Evolutionary conservation across 2,797 vertebrate genomes (phyloP).

Genomic region (Heliangelus exortis): DNA sequence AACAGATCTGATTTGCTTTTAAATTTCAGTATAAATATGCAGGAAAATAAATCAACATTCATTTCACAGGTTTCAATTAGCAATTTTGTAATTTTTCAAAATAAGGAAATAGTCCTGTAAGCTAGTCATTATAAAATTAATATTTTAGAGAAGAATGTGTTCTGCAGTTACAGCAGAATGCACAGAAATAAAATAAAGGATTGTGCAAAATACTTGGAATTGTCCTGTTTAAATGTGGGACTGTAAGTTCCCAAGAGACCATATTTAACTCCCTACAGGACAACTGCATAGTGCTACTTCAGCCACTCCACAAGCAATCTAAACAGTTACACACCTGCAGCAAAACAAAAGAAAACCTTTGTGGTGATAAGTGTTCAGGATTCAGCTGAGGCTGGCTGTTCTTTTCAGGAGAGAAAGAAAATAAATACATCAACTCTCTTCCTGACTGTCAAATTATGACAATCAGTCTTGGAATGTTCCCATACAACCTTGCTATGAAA

Average conservation of each 20-base stretch:
- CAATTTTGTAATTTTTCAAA: background rate
- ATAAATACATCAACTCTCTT: constrained; percentile 65
- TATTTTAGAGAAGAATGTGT: background rate
- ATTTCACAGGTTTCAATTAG: background rate
- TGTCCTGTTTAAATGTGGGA: background rate
- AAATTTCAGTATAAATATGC: background rate
- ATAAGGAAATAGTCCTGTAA: background rate
- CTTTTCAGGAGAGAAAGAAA: constrained; percentile 44
- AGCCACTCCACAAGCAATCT: background rate
- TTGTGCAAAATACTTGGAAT: background rate
- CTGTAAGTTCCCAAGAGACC: background rate
- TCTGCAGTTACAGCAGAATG: background rate
- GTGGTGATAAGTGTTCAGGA: background rate
- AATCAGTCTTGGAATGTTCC: constrained; percentile 61
- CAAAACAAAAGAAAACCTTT: constrained; percentile 21
- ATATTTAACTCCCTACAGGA: background rate
- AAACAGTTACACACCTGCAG: constrained; percentile 23
- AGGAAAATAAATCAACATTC: background rate
- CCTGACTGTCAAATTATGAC: constrained; percentile 67
- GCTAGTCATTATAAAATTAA: background rate
- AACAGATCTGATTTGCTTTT: background rate
- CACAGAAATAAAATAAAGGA: background rate
- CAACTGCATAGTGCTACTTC: background rate
- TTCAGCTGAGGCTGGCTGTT: constrained; percentile 26
- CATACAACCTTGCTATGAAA: constrained; percentile 53